Evolutionary conservation across 1,140 invertebrate genomes (phyloP), one percentile per base, ranked within the genome.

Genomic region (Cheumatopsyche charites): DNA sequence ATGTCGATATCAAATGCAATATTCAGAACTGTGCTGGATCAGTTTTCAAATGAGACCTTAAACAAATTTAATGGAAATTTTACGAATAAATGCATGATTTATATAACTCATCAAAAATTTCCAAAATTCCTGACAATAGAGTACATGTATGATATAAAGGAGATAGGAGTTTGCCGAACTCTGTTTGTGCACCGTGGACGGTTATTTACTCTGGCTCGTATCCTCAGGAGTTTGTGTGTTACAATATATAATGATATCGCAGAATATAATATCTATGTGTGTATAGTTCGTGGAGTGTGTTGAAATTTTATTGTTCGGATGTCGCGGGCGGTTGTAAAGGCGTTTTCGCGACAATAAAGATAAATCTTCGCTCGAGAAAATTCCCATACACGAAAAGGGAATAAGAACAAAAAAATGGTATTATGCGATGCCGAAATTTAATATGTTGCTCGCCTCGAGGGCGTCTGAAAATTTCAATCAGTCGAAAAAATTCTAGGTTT

Each of bases 341-440:
- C 9, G 19, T 52, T 52, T 52, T 52, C 47, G 47, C 5, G 47
- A 52, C 9, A 52, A 17, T 52, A 17, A 52, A 52, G 19, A 52
- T 52, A 52, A 52, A 52, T 52, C 15, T 52, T 17, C 6, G 15
- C 13, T n/a, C 47, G 47, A 7, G n/a, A 15, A 17, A 17, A 52
- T 15, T 52, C n/a, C n/a, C 19, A n/a, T 17, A 15, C 47, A 45
- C 13, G 17, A 15, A 15, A 15, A 45, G 12, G 43, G 43, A 45
- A 45, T 45, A 45, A 45, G 47, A 52, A 17, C 47, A 19, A n/a
- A 52, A 52, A 52, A 52, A 52, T n/a, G n/a, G n/a, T n/a, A n/a
- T n/a, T n/a, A 36, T 36, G 29, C 9, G 29, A n/a, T 52, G 47
- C 19, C 15, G 19, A 52, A 52, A 52, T 52, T 52, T 52, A 52